Evolutionary conservation across 2,113 vertebrate species (phyloP), one percentile per base, ranked within the genome.

Genomic region (Toxotes chatareus): DNA sequence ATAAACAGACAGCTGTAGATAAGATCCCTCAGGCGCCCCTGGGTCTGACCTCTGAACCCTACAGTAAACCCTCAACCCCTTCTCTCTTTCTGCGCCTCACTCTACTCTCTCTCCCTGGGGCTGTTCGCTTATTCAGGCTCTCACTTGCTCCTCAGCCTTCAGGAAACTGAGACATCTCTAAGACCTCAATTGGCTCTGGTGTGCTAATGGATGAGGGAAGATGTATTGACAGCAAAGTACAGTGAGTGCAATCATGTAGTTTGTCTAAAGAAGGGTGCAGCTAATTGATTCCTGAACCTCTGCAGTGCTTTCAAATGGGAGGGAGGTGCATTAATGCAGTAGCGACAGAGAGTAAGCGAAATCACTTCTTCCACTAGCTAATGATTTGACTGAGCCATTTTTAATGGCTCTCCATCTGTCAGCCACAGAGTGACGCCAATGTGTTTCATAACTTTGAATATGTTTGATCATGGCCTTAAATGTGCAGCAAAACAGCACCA

Each of bases 261-360:
- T 42, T 49, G 63, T 85, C 46, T 71, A 9, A 60, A 57, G 72
- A 71, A 71, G 67, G 42, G 65, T 7, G 55, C 71, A 72, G 73
- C 83, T 92, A 90, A 93, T 92, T 89, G 89, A 87, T 87, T 86
- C 78, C 77, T 67, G 71, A 79, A 84, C 56, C 53, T 71, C 63
- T 53, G 62, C 65, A 63, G 59, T 63, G 40, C 76, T 80, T 82
- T 86, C 76, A 82, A 84, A 91, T 23, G 66, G 85, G 63, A 85
- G 73, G 61, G 63, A 82, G 76, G 86, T 74, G 75, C 86, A 89
- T 87, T 88, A 82, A 76, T 55, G 66, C 57, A 44, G 76, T 79
- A 75, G 85, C 34, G 60, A 84, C 51, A 70, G 61, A 78, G 67
- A 57, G 68, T 63, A 77, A 72, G 83, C 34, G n/a, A 75, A 86